Percentiles rank a stretch among this genome's conserved stretches.
Conservation (phyloP, 1,140 invertebrate species). For the Steinernema feltiae region DNA sequence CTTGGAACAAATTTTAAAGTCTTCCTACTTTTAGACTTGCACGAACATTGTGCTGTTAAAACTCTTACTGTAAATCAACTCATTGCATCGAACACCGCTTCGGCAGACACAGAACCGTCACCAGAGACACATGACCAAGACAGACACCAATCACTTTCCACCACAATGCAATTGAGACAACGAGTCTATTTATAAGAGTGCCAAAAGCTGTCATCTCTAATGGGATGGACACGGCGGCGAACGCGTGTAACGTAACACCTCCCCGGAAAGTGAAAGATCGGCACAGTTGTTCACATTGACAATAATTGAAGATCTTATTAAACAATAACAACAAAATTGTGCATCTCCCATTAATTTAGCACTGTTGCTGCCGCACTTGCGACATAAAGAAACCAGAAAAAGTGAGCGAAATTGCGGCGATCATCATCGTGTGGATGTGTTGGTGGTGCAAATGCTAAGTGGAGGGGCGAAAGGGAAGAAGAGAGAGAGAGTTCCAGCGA, state of each 20-base stretch:
- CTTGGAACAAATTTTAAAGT: no score
- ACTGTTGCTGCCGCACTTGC: not conserved
- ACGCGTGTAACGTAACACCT: not conserved
- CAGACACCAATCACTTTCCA: not conserved
- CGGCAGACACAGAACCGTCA: no score
- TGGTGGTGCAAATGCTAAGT: not conserved
- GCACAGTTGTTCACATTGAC: not conserved
- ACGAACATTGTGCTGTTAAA: no score
- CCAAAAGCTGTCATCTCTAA: not conserved
- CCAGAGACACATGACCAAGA: not conserved
- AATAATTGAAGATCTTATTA: slow-evolving; percentile 2
- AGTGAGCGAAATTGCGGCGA: not conserved
- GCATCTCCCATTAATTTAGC: not conserved
- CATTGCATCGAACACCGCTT: no score
- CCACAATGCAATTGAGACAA: no score
- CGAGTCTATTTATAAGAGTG: not conserved
- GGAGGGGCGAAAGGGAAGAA: no score
- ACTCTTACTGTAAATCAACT: no score
- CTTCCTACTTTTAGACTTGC: no score
- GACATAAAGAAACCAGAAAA: slow-evolving; percentile 14
- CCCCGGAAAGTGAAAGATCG: not conserved
- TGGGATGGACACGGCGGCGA: not conserved
- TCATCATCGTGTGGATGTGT: no score
- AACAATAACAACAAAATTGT: slow-evolving; percentile 10
- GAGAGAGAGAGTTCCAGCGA: no score